phyloP scores from a whole-genome alignment of 1,140 invertebrate species.

The Psix sp. region DNA sequence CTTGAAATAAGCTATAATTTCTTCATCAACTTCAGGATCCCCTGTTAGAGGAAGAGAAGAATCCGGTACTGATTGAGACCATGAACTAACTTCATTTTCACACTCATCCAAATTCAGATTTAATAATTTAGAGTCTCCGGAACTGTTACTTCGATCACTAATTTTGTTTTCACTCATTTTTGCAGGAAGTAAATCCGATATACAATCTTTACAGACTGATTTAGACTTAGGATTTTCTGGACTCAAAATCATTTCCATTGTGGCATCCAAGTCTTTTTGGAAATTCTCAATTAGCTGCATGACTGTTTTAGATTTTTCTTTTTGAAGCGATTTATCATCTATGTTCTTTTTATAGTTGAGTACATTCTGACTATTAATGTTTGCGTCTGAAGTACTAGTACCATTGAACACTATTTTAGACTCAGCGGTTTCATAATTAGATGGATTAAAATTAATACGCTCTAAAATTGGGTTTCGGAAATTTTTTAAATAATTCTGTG shows the following conservation, averaged over 20 bases:
- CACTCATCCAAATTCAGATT: slow-evolving; percentile 16
- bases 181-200: background rate
- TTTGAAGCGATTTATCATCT: background rate
- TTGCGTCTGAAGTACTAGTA: background rate
- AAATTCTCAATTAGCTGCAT: slow-evolving; percentile 46
- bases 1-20: slow-evolving; percentile 75
- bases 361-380: background rate
- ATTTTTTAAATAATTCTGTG: too few relatives aligned
- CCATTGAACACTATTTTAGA: background rate
- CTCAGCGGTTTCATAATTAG: too few relatives aligned
- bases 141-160: slow-evolving; percentile 2
- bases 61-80: slow-evolving; percentile 48
- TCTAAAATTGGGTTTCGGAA: too few relatives aligned
- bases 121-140: slow-evolving; percentile 18
- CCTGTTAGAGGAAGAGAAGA: slow-evolving; percentile 71
- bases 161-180: background rate
- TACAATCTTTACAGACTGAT: background rate
- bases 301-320: slow-evolving; percentile 23
- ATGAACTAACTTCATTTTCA: background rate
- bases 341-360: background rate
- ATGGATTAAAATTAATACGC: too few relatives aligned
- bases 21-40: slow-evolving; percentile 74
- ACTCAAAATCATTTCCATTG: slow-evolving; percentile 40
- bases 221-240: slow-evolving; percentile 9
- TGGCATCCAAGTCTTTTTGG: slow-evolving; percentile 45